A percentile compares a stretch with the other conserved stretches of the same genome.
phyloP scores from a whole-genome alignment of 2,113 vertebrate species.

The Bos indicus region DNA sequence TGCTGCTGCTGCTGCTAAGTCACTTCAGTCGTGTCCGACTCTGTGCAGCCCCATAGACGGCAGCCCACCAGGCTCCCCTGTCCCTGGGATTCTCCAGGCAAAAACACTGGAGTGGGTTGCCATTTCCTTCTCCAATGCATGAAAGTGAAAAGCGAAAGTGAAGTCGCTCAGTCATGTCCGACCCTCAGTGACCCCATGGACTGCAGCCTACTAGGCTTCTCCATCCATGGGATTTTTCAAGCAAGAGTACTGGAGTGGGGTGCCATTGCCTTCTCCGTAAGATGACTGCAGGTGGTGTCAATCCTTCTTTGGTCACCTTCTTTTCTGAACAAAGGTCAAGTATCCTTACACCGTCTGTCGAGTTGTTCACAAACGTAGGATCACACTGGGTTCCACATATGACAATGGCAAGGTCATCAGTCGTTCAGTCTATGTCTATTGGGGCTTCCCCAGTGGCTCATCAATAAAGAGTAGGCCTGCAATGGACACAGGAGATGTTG shows the following conservation, averaged over 20 bases:
- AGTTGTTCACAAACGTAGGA: background rate
- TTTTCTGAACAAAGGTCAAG: background rate
- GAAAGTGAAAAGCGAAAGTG: too few relatives aligned
- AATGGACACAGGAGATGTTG: background rate
- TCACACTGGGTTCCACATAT: background rate
- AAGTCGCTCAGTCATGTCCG: too few relatives aligned
- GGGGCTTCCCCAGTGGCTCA: background rate
- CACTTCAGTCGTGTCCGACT: too few relatives aligned
- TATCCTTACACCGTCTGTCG: background rate
- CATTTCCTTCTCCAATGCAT: too few relatives aligned
- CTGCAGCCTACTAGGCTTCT: too few relatives aligned
- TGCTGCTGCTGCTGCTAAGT: background rate
- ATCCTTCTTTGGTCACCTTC: background rate
- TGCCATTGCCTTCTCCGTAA: background rate
- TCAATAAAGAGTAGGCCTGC: background rate
- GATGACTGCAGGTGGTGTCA: background rate
- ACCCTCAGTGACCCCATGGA: too few relatives aligned
- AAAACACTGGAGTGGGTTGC: too few relatives aligned
- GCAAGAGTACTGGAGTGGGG: too few relatives aligned
- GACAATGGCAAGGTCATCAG: background rate
- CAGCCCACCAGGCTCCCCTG: too few relatives aligned
- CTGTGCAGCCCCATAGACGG: too few relatives aligned
- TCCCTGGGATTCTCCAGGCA: too few relatives aligned
- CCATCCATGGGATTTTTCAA: too few relatives aligned
- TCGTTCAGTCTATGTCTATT: background rate